phyloP scores from a whole-genome alignment of 30 jellyfish, hydroid and myxozoan genomes.

The Rhopilema esculentum region DNA sequence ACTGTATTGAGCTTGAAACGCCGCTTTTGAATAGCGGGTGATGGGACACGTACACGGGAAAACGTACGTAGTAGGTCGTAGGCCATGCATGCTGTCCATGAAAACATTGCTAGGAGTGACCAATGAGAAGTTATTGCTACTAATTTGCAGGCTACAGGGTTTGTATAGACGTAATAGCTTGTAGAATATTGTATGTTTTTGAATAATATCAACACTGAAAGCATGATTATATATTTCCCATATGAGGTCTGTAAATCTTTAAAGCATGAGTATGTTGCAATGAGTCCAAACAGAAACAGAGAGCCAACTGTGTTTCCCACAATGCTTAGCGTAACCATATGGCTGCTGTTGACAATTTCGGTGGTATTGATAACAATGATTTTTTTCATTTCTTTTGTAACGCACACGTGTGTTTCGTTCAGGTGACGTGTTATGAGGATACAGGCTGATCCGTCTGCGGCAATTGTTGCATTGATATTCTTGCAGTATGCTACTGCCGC shows the following conservation, averaged over 20 bases:
- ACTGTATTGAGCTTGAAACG: constrained; percentile 14
- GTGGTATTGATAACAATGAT: background rate
- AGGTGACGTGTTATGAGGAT: no score
- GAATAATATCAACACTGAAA: constrained; percentile 26
- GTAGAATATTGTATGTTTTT: constrained; percentile 5
- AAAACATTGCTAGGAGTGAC: constrained; percentile 35
- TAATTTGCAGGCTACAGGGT: constrained; percentile 14
- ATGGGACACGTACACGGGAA: constrained; percentile 29
- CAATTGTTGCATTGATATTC: background rate
- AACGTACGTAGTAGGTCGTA: constrained; percentile 46
- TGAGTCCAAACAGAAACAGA: constrained; percentile 15
- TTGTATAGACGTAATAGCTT: background rate
- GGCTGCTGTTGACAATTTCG: background rate
- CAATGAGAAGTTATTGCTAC: constrained; percentile 41
- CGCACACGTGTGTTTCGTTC: constrained; percentile 22
- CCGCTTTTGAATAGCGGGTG: constrained; percentile 23
- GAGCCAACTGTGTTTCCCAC: constrained; percentile 36
- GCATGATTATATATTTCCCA: constrained; percentile 44
- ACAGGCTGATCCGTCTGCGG: constrained; percentile 32
- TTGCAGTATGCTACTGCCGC: constrained; percentile 28
- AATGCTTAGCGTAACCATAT: background rate
- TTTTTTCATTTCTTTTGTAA: background rate
- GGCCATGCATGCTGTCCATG: constrained; percentile 65
- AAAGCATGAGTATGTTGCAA: constrained; percentile 34
- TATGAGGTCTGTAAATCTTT: constrained; percentile 63